Evolutionary conservation across 2,888 invertebrate genomes (phyloP).

Genomic region (Drosophila conformis): DNA sequence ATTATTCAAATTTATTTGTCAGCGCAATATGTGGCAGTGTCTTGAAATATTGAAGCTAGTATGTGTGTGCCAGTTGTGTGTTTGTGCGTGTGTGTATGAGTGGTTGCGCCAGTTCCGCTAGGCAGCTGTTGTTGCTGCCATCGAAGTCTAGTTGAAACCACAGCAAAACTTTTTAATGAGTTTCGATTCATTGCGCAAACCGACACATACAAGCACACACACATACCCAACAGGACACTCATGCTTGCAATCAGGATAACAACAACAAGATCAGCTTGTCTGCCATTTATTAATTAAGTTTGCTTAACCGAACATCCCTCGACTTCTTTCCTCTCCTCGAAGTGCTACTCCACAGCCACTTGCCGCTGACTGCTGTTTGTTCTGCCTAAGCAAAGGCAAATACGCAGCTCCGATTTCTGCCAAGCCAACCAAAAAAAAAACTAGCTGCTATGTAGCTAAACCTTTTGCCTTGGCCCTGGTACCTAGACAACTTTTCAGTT

Average conservation of each 20-base stretch:
- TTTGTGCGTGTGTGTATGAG: conserved; percentile 19
- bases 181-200: conserved; percentile 77
- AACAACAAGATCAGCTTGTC: conserved; percentile 33
- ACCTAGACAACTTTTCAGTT: conserved; percentile 60
- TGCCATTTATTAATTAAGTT: conserved; percentile 74
- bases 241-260: conserved; percentile 50
- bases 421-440: conserved; percentile 30
- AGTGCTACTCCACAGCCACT: not conserved
- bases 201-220: conserved; percentile 24
- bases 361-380: conserved; percentile 23
- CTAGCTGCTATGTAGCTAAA: conserved; percentile 29
- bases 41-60: conserved; percentile 36
- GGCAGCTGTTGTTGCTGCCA: conserved; percentile 51
- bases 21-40: conserved; percentile 53
- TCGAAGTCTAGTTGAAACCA: conserved; percentile 54
- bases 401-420: conserved; percentile 45
- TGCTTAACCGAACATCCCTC: conserved; percentile 61
- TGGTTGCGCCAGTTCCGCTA: conserved; percentile 34
- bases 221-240: conserved; percentile 26
- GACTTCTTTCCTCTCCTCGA: not conserved
- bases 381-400: conserved; percentile 54
- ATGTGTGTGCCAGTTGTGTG: conserved; percentile 4
- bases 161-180: conserved; percentile 79
- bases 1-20: conserved; percentile 80
- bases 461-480: conserved; percentile 13